Percentiles rank a stretch among this genome's conserved stretches.
phyloP scores from a whole-genome alignment of 2,888 invertebrate species.

The Rhyacophila evoluta region DNA sequence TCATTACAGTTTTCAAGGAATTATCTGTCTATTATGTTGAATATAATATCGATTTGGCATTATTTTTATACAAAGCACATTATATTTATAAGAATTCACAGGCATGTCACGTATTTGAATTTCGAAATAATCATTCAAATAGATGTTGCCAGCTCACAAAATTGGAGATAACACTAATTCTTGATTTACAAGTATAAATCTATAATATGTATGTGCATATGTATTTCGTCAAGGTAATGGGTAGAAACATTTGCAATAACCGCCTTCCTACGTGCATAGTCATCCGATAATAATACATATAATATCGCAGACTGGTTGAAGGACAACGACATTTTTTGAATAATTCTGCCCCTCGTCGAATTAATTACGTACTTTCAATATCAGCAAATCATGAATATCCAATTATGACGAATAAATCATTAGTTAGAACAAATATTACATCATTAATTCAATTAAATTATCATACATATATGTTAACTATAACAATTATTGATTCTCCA shows the following conservation, averaged over 20 bases:
- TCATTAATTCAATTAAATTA: too few species aligned
- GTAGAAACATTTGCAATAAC: background rate
- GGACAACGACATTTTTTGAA: conserved; percentile 17
- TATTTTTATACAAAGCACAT: too few species aligned
- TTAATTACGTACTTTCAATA: background rate
- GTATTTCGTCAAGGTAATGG: background rate
- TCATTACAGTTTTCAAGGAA: too few species aligned
- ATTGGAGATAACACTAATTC: background rate
- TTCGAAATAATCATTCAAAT: too few species aligned
- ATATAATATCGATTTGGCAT: too few species aligned
- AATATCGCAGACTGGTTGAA: background rate
- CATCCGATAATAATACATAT: conserved; percentile 1
- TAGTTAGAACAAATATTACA: too few species aligned
- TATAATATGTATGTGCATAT: background rate
- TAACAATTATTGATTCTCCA: too few species aligned
- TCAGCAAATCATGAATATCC: background rate
- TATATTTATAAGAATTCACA: too few species aligned
- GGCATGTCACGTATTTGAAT: too few species aligned
- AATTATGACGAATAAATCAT: background rate
- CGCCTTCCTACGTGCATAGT: conserved; percentile 21
- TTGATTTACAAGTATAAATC: too few species aligned
- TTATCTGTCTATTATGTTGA: too few species aligned
- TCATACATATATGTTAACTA: too few species aligned
- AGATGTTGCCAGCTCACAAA: background rate
- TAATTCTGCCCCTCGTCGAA: background rate